phyloP scores from a whole-genome alignment of 2,888 invertebrate species.

The Loripinus fragilis region DNA sequence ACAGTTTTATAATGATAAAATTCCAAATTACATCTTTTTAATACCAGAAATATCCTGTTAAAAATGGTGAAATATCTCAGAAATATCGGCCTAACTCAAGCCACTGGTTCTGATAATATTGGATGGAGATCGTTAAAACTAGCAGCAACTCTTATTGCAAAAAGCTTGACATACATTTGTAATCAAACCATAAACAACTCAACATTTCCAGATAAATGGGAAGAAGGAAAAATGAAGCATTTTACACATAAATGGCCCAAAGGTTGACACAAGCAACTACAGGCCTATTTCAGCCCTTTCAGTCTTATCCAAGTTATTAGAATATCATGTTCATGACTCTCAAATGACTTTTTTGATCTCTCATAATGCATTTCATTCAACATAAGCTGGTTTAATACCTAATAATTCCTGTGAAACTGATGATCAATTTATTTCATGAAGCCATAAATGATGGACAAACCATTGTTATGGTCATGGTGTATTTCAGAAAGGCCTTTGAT shows the following conservation, averaged over 20 bases:
- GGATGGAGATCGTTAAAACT: not conserved
- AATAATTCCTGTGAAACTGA: constrained; percentile 4
- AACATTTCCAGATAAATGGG: too few relatives aligned
- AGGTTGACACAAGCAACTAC: too few relatives aligned
- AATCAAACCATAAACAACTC: too few relatives aligned
- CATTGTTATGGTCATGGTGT: constrained; percentile 2
- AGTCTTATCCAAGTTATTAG: not conserved
- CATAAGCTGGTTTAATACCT: constrained; percentile 1
- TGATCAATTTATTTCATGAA: constrained; percentile 6
- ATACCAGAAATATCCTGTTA: not conserved
- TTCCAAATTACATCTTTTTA: too few relatives aligned
- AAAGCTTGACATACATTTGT: too few relatives aligned
- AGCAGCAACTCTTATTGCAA: not conserved
- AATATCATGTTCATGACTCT: not conserved
- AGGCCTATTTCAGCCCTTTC: too few relatives aligned
- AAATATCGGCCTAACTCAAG: not conserved
- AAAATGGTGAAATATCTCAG: not conserved
- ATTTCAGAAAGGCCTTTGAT: constrained; percentile 15
- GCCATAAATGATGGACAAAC: constrained; percentile 4
- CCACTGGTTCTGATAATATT: too few relatives aligned
- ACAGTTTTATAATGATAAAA: too few relatives aligned
- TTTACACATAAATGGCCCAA: not conserved
- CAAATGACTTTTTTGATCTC: too few relatives aligned
- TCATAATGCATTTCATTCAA: not conserved
- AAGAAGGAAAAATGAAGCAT: not conserved